Evolutionary conservation across 2,888 invertebrate genomes (phyloP).

Genomic region (Ectemnius cavifrons): DNA sequence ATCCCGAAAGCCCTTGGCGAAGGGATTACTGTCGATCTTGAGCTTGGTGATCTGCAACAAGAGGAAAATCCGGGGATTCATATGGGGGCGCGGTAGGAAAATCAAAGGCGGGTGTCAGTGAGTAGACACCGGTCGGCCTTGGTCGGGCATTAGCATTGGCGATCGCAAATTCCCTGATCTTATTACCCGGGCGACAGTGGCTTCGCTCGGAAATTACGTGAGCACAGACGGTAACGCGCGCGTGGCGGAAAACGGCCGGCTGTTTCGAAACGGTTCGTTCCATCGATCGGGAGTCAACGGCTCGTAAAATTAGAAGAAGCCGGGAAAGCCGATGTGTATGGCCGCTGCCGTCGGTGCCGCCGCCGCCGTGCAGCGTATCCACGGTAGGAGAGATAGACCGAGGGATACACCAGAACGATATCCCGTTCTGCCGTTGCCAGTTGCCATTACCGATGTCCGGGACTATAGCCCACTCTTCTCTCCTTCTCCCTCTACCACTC

Average conservation of each 20-base stretch:
- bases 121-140: constrained; percentile 14
- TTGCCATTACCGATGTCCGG: constrained; percentile 15
- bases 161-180: constrained; percentile 47
- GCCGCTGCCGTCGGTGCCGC: too few relatives aligned
- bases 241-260: constrained; percentile 63
- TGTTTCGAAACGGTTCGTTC: constrained; percentile 64
- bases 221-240: constrained; percentile 58
- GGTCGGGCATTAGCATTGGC: constrained; percentile 23
- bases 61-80: constrained; percentile 19
- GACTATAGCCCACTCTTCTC: constrained; percentile 13
- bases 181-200: constrained; percentile 45
- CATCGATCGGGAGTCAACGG: constrained; percentile 77
- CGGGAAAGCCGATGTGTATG: constrained; percentile 55
- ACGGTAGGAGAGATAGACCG: not conserved
- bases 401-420: constrained; percentile 18
- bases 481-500: not conserved
- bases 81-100: not conserved
- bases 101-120: too few relatives aligned
- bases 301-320: constrained; percentile 76
- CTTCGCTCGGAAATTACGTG: constrained; percentile 59
- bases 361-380: not conserved
- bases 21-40: constrained; percentile 92
- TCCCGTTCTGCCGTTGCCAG: constrained; percentile 16
- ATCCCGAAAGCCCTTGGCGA: constrained; percentile 91
- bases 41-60: constrained; percentile 87